These are phyloP conservation scores for Thymallus thymallus DNA, from an alignment of 2,113 vertebrate species.

Conservation along the genomic window DNA sequence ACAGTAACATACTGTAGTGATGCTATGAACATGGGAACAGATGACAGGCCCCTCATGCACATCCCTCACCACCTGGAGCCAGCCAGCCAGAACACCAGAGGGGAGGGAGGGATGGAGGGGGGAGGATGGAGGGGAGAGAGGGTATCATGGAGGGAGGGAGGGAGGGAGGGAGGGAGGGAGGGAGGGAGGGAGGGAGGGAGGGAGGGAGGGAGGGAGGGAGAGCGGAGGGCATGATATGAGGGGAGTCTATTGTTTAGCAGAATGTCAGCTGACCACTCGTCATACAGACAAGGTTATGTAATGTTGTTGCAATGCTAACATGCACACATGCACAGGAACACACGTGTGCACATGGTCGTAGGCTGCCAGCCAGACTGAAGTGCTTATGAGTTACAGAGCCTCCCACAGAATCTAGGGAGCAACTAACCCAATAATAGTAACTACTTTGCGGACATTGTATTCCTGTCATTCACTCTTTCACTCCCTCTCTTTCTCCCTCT, in stretches of 20 bases:
- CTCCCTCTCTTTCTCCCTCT: conserved; percentile 5
- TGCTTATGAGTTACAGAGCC: too few relatives aligned
- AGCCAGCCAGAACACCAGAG: conserved; percentile 71
- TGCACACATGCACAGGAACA: neutral
- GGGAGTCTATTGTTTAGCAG: neutral
- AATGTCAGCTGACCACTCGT: neutral
- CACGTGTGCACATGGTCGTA: neutral
- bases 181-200: too few relatives aligned
- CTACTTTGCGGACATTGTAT: neutral
- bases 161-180: too few relatives aligned
- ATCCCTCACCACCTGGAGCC: conserved; percentile 77
- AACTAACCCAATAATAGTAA: too few relatives aligned
- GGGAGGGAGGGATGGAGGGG: conserved; percentile 52
- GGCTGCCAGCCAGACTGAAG: neutral
- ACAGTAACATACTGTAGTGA: conserved; percentile 37
- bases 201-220: conserved; percentile 33
- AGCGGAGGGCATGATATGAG: conserved; percentile 13
- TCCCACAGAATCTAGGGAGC: too few relatives aligned
- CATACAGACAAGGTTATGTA: neutral
- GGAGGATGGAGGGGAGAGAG: neutral
- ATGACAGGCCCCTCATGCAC: conserved; percentile 60
- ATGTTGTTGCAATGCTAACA: neutral
- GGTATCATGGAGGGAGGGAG: too few relatives aligned
- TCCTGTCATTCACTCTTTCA: neutral
- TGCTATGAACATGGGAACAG: conserved; percentile 65